Base-by-base conservation (phyloP, 2,797 vertebrate genomes). In the Sebastes taczanowskii region DNA sequence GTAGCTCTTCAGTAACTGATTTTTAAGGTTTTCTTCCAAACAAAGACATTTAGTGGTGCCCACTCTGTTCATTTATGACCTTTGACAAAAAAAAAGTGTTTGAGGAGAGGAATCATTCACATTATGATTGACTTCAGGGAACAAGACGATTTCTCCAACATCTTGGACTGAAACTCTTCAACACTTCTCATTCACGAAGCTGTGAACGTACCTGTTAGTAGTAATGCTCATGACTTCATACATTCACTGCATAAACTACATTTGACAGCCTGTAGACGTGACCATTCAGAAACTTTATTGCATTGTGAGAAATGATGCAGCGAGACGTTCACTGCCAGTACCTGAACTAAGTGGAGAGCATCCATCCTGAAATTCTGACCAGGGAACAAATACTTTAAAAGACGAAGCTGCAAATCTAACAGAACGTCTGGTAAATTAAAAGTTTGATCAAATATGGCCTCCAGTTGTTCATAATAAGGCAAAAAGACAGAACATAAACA, bases 251-350 rank as follows among this genome's bases (percentile, higher is more conserved):
- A 82, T 84, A 76, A 83, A 72, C 64, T 53, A 49, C 74, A 64
- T 58, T 4, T 49, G 13, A 73, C 58, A 32, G 42, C 63, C 76
- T 75, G 35, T 65, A 78, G 49, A 87, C 7, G 18, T 42, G 59
- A 64, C 38, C 66, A 69, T 67, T 81, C 49, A 76, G 18, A 77
- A 80, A 66, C 52, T n/a, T 82, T 83, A 87, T 90, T 91, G 88
- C 86, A 88, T 86, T 85, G 60, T 79, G 76, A 30, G 38, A 85
- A 71, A 84, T 52, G 27, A 79, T 29, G 78, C 86, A 89, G 72
- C 7, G 34, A 77, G 27, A 69, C 5, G 2, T 67, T 81, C 69
- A 73, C 86, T 85, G 76, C 70, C 78, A 27, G 74, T 78, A 89
- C 82, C 86, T 83, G 83, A 87, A 85, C 73, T 73, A 74, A 71